Evolutionary conservation across 2,797 vertebrate species (phyloP).

Genomic region (Monodelphis domestica): DNA sequence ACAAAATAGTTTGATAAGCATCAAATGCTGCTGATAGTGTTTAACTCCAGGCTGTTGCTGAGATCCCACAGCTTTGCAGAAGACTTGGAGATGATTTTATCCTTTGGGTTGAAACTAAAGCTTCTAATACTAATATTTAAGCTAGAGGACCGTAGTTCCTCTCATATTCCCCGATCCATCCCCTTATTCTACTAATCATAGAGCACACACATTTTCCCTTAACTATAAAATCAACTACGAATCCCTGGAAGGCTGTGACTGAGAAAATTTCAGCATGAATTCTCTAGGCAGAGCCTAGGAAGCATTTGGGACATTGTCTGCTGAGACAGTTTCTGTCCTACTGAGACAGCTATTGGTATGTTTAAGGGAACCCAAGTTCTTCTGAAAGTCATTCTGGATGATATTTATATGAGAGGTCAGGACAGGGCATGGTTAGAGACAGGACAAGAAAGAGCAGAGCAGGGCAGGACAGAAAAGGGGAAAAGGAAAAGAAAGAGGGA

Average conservation of each 20-base stretch:
- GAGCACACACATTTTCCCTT: background rate
- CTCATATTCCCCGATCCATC: background rate
- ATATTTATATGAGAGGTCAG: no score
- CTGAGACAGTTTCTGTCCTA: background rate
- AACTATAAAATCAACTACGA: background rate
- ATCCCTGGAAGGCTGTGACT: background rate
- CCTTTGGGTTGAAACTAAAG: background rate
- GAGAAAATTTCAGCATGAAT: background rate
- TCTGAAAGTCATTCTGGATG: no score
- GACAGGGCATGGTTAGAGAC: background rate
- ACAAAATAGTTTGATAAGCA: background rate
- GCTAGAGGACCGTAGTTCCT: background rate
- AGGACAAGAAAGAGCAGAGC: background rate
- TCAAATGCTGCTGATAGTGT: background rate
- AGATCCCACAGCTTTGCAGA: background rate
- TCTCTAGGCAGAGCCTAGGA: background rate
- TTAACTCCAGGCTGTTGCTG: no score
- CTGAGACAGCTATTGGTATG: background rate
- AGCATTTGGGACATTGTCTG: background rate
- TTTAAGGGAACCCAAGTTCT: no score
- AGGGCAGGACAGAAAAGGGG: background rate
- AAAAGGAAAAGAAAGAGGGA: background rate
- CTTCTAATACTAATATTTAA: background rate
- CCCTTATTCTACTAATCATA: slow-evolving; percentile 1
- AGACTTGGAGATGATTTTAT: background rate